A percentile compares a stretch with the other conserved stretches of the same genome.
phyloP scores from a whole-genome alignment of 2,888 invertebrate genomes.

The Tenthredo notha region DNA sequence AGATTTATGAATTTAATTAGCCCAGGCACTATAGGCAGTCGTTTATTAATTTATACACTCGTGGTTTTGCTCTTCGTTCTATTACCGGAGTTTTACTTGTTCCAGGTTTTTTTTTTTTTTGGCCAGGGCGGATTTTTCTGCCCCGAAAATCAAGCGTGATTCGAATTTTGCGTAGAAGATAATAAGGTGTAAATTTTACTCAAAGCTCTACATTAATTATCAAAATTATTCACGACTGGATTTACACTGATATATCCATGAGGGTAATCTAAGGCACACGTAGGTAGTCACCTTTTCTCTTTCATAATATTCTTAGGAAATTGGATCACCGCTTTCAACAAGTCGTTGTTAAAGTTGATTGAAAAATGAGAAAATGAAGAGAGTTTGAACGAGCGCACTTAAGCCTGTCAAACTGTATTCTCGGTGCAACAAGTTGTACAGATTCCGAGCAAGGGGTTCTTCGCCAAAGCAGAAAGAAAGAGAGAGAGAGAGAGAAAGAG shows the following conservation, averaged over 20 bases:
- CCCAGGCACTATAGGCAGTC: background rate
- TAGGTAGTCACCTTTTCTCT: too few relatives aligned
- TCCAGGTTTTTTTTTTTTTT: too few relatives aligned
- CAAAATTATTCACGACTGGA: background rate
- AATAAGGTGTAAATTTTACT: background rate
- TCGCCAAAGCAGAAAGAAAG: background rate
- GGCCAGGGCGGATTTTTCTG: background rate
- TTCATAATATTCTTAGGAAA: background rate
- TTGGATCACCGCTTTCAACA: background rate
- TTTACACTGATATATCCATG: background rate
- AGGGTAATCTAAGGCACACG: background rate
- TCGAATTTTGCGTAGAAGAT: background rate
- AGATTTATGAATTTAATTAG: background rate
- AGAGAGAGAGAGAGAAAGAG: background rate
- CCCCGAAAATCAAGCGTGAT: background rate
- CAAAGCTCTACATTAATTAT: background rate
- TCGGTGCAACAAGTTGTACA: conserved; percentile 42
- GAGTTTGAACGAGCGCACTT: background rate
- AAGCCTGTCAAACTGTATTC: background rate
- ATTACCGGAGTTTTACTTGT: background rate
- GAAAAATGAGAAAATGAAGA: background rate
- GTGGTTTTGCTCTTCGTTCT: background rate
- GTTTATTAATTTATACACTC: conserved; percentile 14
- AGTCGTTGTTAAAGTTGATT: background rate
- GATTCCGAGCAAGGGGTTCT: background rate